These are phyloP conservation scores for Nemoura dubitans DNA, from an alignment of 2,888 invertebrate genomes.

Conservation along the genomic window DNA sequence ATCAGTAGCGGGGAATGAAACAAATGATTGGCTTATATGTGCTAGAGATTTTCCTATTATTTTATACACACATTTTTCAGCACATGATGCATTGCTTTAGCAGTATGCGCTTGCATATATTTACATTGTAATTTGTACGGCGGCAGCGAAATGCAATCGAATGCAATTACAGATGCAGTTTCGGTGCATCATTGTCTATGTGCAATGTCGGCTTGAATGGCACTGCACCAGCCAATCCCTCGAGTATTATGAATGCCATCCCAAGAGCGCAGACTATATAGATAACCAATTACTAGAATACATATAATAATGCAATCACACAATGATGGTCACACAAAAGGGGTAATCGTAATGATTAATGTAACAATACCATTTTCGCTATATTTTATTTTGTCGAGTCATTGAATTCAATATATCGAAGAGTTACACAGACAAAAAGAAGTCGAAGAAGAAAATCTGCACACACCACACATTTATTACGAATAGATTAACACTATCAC, in stretches of 20 bases:
- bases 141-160: neutral
- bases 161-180: neutral
- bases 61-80: neutral
- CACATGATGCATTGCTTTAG: neutral
- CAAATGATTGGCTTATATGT: neutral
- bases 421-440: neutral
- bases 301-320: neutral
- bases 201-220: neutral
- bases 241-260: neutral
- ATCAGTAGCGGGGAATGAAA: neutral
- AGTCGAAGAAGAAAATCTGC: neutral
- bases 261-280: neutral
- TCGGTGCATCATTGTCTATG: neutral
- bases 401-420: neutral
- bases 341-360: neutral
- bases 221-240: neutral
- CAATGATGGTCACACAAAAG: neutral
- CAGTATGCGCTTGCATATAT: neutral
- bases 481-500: conserved; percentile 2
- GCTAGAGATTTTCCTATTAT: neutral
- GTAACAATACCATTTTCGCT: neutral
- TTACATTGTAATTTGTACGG: neutral
- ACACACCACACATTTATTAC: neutral
- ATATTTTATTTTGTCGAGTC: neutral
- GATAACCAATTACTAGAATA: neutral